Evolutionary conservation across 2,888 invertebrate genomes (phyloP), one percentile per base, ranked within the genome.

Genomic region (Parnassius mnemosyne): DNA sequence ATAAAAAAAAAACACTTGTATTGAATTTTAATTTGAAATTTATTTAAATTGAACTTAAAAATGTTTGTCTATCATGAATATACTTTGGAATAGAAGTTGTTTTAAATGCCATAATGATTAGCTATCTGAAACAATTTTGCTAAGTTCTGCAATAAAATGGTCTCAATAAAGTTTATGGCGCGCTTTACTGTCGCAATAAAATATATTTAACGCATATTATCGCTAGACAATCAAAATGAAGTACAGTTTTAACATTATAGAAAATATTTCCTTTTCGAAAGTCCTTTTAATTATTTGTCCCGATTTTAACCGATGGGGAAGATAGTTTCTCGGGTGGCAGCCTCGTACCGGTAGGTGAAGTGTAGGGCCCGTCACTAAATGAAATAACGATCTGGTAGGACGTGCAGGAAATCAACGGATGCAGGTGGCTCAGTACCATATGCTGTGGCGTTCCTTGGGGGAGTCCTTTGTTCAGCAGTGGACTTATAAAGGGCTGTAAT

Each of bases 151-250:
- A 74, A 72, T 76, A 73, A 73, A 77, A 74, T 69, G 68, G 68
- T 68, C 62, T 68, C 68, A 65, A 69, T 78, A 76, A 79, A 76
- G 53, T 76, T 73, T 73, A 76, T 64, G 66, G 64, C 60, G 68
- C 63, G 67, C 72, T 79, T 80, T 77, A 79, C 67, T 60, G 67
- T 60, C 42, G 57, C 67, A 71, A 74, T 80, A 76, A 80, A 80
- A 73, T 75, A 71, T 72, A 74, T 74, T 73, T 71, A 52, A 13
- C 50, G 44, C 49, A 13, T 59, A 52, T 52, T 61, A 59, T 59
- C 63, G 47, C 53, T 47, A 62, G 57, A 57, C 61, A 53, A 62
- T 43, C 53, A 47, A 16, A 57, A 50, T 49, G 42, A 34, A 47
- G 43, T 53, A 43, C 57, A 34, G n/a, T 34, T 25, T 44, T 42